phyloP scores from a whole-genome alignment of 1,140 invertebrate genomes.

The Marisa cornuarietis region DNA sequence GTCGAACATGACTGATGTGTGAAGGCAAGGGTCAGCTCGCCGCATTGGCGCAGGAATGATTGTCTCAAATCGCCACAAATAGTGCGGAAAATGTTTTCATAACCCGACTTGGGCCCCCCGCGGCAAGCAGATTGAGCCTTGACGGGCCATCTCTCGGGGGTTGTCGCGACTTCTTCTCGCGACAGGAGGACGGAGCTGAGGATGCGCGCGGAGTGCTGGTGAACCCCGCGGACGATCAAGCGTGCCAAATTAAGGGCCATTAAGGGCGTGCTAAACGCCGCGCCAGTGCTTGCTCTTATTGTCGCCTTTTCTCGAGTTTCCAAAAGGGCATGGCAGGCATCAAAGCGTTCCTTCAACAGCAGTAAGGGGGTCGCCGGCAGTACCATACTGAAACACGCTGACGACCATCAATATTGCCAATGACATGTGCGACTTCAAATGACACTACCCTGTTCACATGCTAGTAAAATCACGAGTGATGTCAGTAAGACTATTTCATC shows the following conservation, averaged over 20 bases:
- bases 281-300: slow-evolving; percentile 17
- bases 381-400: too few relatives aligned
- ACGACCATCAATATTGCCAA: too few relatives aligned
- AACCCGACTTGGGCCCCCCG: not conserved
- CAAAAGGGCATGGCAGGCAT: not conserved
- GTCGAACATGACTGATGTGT: slow-evolving; percentile 18
- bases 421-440: too few relatives aligned
- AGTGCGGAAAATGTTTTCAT: slow-evolving; percentile 39
- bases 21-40: slow-evolving; percentile 12
- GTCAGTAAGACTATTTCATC: too few relatives aligned
- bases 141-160: slow-evolving; percentile 10
- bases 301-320: slow-evolving; percentile 4
- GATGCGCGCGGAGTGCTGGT: not conserved
- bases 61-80: slow-evolving; percentile 31
- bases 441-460: too few relatives aligned
- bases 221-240: slow-evolving; percentile 19
- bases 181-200: not conserved
- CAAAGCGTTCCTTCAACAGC: slow-evolving; percentile 13
- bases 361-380: not conserved
- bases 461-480: too few relatives aligned
- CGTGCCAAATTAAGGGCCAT: slow-evolving; percentile 40
- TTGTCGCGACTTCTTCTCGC: not conserved
- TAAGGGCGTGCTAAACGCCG: slow-evolving; percentile 30
- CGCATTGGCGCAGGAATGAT: slow-evolving; percentile 5
- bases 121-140: slow-evolving; percentile 23